Percentiles rank a stretch among this genome's conserved stretches.
Conservation (phyloP, 2,888 invertebrate species). For the Pachydiplax longipennis region DNA sequence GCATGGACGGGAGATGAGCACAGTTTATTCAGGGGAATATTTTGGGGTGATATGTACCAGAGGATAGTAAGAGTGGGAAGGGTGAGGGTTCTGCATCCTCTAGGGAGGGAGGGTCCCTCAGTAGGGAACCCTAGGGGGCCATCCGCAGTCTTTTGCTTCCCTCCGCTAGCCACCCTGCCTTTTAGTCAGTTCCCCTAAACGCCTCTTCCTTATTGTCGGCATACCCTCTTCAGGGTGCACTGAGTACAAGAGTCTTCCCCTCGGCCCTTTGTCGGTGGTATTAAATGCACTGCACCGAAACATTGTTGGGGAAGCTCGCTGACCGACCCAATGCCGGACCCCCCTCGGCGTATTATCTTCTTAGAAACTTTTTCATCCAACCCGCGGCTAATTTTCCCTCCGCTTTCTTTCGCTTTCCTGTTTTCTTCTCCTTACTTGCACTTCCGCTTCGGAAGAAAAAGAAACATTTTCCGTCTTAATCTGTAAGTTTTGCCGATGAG, state of each 20-base stretch:
- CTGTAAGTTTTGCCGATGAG: not conserved
- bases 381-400: not conserved
- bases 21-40: slow-evolving; percentile 14
- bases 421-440: not conserved
- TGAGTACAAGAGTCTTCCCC: not conserved
- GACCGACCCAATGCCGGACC: not conserved
- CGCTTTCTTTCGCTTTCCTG: not conserved
- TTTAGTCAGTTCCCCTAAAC: not conserved
- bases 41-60: not conserved
- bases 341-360: not conserved
- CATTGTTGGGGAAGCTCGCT: slow-evolving; percentile 5
- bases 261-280: slow-evolving; percentile 4
- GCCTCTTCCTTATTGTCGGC: slow-evolving; percentile 4
- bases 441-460: not conserved
- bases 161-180: not conserved
- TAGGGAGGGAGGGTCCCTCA: not conserved
- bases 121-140: slow-evolving; percentile 9
- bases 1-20: not conserved
- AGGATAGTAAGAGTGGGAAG: not conserved
- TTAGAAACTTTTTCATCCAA: not conserved
- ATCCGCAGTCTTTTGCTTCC: slow-evolving; percentile 16
- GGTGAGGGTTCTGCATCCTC: not conserved
- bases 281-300: not conserved
- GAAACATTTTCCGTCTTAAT: not conserved
- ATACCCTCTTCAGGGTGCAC: not conserved